phyloP scores from a whole-genome alignment of 1,140 invertebrate genomes.

The Chionoecetes opilio region DNA sequence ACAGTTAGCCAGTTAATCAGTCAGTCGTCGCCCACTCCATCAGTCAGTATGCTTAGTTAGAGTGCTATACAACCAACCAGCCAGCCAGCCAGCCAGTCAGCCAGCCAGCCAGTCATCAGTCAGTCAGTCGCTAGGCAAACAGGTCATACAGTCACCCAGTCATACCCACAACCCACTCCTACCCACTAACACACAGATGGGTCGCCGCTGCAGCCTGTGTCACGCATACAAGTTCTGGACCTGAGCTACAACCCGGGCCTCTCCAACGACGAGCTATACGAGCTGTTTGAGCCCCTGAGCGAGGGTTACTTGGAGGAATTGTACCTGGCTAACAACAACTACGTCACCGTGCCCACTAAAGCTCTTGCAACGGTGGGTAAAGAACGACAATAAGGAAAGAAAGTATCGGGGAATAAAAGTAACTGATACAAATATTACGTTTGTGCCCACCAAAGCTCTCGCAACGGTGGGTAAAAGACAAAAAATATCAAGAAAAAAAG shows the following conservation, averaged over 20 bases:
- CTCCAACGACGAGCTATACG: background rate
- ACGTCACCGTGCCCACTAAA: constrained; percentile 46
- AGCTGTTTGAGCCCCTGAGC: constrained; percentile 44
- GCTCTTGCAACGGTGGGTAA: constrained; percentile 44
- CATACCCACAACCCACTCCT: background rate
- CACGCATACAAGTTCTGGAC: constrained; percentile 60
- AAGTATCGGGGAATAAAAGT: no score
- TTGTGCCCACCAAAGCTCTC: no score
- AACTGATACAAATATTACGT: no score
- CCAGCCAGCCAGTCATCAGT: background rate
- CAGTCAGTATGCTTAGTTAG: no score
- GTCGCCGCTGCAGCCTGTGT: constrained; percentile 37
- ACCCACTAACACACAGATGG: constrained; percentile 2
- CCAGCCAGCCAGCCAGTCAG: background rate
- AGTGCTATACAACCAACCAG: no score
- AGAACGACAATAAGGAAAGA: background rate
- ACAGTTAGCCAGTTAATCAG: background rate
- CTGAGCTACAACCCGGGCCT: constrained; percentile 62
- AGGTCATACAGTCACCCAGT: background rate
- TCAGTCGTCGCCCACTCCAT: no score
- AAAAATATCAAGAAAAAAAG: no score
- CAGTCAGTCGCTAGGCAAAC: background rate
- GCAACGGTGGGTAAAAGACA: no score
- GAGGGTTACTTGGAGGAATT: constrained; percentile 9
- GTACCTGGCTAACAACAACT: constrained; percentile 71